Percentiles rank a stretch among this genome's conserved stretches.
These are phyloP conservation scores for Lutjanus argentimaculatus DNA, from an alignment of 2,797 vertebrate genomes.

Conservation along the genomic window DNA sequence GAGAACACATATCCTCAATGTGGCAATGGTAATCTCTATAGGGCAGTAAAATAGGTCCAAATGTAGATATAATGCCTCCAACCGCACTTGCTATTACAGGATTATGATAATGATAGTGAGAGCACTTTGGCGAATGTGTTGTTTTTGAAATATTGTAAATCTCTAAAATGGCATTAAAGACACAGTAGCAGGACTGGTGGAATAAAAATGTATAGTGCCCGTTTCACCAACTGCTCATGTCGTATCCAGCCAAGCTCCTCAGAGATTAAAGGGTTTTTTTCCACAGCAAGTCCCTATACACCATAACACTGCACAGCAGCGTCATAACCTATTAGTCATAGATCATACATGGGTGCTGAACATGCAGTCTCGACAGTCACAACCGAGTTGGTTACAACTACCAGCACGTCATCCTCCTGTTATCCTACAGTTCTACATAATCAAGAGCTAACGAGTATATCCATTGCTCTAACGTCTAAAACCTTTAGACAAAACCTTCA, in stretches of 20 bases:
- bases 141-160: conserved; percentile 18
- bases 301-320: conserved; percentile 15
- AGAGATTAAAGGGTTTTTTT: conserved; percentile 24
- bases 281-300: conserved; percentile 5
- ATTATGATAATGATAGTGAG: conserved; percentile 18
- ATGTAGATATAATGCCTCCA: conserved; percentile 21
- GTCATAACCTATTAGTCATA: conserved; percentile 42
- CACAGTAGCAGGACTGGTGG: neutral
- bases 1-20: conserved; percentile 15
- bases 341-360: conserved; percentile 16
- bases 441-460: conserved; percentile 2
- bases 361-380: conserved; percentile 36
- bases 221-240: conserved; percentile 6
- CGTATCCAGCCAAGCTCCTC: conserved; percentile 16
- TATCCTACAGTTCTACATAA: conserved; percentile 12
- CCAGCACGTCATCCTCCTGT: conserved; percentile 12
- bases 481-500: neutral
- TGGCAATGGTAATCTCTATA: conserved; percentile 8
- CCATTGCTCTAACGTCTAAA: neutral
- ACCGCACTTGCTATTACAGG: neutral
- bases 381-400: conserved; percentile 32
- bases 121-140: conserved; percentile 12
- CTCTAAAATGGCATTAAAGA: conserved; percentile 18
- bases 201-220: conserved; percentile 1
- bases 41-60: conserved; percentile 20